Conservation (phyloP, 2,888 invertebrate species). For the Drosophila nigricruria region DNA sequence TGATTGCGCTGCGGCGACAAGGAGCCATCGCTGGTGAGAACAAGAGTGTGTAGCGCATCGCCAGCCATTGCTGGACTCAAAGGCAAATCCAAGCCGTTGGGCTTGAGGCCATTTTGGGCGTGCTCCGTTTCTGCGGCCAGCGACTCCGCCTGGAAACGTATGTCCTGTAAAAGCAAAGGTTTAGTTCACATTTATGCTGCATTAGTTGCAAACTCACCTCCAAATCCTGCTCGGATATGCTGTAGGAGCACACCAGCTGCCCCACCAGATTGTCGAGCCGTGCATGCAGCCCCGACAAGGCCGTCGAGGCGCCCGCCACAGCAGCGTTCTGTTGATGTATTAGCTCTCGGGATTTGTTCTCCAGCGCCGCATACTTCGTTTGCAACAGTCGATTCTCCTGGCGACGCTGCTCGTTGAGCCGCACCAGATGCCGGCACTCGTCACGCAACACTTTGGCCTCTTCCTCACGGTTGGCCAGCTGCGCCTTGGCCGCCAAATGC, state of each 20-base stretch:
- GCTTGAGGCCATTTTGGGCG: slow-evolving; percentile 87
- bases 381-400: slow-evolving; percentile 89
- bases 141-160: slow-evolving; percentile 92
- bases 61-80: slow-evolving; percentile 47
- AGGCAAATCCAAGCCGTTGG: slow-evolving; percentile 72
- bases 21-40: slow-evolving; percentile 84
- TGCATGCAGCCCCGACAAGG: slow-evolving; percentile 89
- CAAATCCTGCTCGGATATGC: slow-evolving; percentile 90
- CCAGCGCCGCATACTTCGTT: slow-evolving; percentile 88
- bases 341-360: slow-evolving; percentile 88
- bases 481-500: slow-evolving; percentile 81
- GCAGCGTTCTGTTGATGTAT: slow-evolving; percentile 90
- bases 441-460: slow-evolving; percentile 89
- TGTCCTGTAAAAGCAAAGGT: slow-evolving; percentile 86
- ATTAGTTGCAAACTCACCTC: slow-evolving; percentile 86
- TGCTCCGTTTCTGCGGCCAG: slow-evolving; percentile 89
- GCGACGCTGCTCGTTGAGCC: slow-evolving; percentile 92
- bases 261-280: slow-evolving; percentile 90
- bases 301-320: slow-evolving; percentile 89
- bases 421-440: slow-evolving; percentile 91
- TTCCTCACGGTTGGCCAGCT: slow-evolving; percentile 86
- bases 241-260: slow-evolving; percentile 90
- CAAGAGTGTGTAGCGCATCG: slow-evolving; percentile 59
- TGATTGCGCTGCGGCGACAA: slow-evolving; percentile 88
- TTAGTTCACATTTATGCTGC: neutral